phyloP scores from a whole-genome alignment of 2,797 vertebrate species.

The Salmo trutta region DNA sequence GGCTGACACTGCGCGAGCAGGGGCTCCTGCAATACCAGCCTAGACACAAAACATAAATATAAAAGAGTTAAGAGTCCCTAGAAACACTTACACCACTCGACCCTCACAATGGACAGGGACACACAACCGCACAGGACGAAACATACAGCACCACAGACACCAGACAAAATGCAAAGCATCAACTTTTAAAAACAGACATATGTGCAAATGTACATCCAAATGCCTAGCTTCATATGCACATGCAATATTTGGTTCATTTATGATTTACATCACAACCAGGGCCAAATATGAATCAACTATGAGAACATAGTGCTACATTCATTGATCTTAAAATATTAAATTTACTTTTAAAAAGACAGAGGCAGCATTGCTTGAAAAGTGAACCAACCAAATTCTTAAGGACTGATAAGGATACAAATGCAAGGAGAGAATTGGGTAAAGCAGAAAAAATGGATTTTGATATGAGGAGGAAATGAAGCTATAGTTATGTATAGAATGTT shows the following conservation, averaged over 20 bases:
- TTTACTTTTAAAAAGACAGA: conserved; percentile 60
- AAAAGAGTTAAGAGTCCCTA: conserved; percentile 52
- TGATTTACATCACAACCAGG: conserved; percentile 71
- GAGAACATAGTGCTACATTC: conserved; percentile 59
- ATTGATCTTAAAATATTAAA: conserved; percentile 47
- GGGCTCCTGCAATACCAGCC: conserved; percentile 98
- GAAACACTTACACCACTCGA: conserved; percentile 35
- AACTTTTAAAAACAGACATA: conserved; percentile 57
- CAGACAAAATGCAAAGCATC: conserved; percentile 78
- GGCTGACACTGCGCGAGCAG: conserved; percentile 96
- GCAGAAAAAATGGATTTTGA: conserved; percentile 70
- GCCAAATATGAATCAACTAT: conserved; percentile 71
- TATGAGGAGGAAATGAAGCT: conserved; percentile 64
- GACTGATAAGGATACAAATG: conserved; percentile 64
- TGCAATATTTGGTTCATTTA: conserved; percentile 68
- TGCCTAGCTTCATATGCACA: conserved; percentile 73
- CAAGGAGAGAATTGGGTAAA: conserved; percentile 67
- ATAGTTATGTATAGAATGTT: conserved; percentile 51
- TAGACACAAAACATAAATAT: conserved; percentile 67
- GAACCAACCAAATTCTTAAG: conserved; percentile 65
- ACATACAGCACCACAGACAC: conserved; percentile 56
- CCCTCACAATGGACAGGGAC: conserved; percentile 10
- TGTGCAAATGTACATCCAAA: conserved; percentile 76
- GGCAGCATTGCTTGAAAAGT: conserved; percentile 65
- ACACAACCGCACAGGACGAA: conserved; percentile 53